Evolutionary conservation across 1,140 invertebrate genomes (phyloP).

Genomic region (Tachypleus tridentatus): DNA sequence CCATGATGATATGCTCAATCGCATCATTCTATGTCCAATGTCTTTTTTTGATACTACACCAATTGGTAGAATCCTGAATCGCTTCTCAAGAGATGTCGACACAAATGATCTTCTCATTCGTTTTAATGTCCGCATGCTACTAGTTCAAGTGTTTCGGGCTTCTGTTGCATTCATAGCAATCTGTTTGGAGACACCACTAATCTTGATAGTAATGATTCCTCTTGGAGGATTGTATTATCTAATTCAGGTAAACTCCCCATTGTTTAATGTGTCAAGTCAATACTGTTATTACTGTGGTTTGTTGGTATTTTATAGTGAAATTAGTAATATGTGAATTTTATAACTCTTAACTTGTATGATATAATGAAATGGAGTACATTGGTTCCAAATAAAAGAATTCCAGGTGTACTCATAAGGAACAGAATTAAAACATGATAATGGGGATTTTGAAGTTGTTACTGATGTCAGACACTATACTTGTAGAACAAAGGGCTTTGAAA

Average conservation of each 20-base stretch:
- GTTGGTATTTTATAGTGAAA: too few relatives aligned
- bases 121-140: slow-evolving; percentile 38
- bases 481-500: too few relatives aligned
- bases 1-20: slow-evolving; percentile 58
- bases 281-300: too few relatives aligned
- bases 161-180: slow-evolving; percentile 67
- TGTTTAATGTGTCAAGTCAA: too few relatives aligned
- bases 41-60: slow-evolving; percentile 50
- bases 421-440: too few relatives aligned
- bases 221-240: slow-evolving; percentile 78
- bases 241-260: slow-evolving; percentile 43
- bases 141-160: slow-evolving; percentile 48
- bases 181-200: slow-evolving; percentile 54
- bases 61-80: slow-evolving; percentile 59
- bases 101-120: slow-evolving; percentile 38
- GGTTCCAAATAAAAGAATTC: too few relatives aligned
- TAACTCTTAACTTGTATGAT: too few relatives aligned
- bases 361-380: too few relatives aligned
- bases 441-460: too few relatives aligned
- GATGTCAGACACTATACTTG: too few relatives aligned
- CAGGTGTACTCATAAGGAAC: too few relatives aligned
- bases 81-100: slow-evolving; percentile 41
- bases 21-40: slow-evolving; percentile 54
- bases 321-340: too few relatives aligned
- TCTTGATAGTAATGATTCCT: slow-evolving; percentile 68